phyloP scores from a whole-genome alignment of 2,888 invertebrate species.

The Mongoloraphidia duomilia region DNA sequence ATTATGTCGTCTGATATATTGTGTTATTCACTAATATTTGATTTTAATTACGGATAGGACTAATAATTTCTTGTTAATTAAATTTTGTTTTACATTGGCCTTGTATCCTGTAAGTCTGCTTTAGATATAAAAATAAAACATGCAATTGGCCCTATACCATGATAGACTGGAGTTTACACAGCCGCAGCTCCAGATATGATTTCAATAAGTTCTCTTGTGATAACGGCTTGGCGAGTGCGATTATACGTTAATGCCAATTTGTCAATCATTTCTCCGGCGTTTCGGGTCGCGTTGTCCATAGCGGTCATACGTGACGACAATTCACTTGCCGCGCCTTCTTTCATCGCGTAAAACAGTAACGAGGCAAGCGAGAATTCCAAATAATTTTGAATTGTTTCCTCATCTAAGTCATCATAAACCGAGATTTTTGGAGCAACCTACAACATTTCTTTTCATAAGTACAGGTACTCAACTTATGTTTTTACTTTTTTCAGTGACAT shows the following conservation, averaged over 20 bases:
- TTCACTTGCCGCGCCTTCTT: slow-evolving; percentile 87
- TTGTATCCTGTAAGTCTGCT: too few species aligned
- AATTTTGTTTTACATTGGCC: too few species aligned
- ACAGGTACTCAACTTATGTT: too few species aligned
- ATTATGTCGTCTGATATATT: too few species aligned
- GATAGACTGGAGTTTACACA: slow-evolving; percentile 27
- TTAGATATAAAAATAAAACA: too few species aligned
- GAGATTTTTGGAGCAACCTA: slow-evolving; percentile 67
- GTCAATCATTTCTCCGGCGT: slow-evolving; percentile 95
- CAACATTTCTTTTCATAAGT: slow-evolving; percentile 20
- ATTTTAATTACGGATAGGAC: too few species aligned
- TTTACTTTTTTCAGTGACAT: too few species aligned
- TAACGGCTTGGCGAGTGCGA: slow-evolving; percentile 88
- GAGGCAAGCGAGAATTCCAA: slow-evolving; percentile 89
- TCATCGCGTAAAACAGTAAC: slow-evolving; percentile 78
- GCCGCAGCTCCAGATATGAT: slow-evolving; percentile 92
- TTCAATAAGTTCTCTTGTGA: slow-evolving; percentile 85
- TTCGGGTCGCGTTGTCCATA: slow-evolving; percentile 95
- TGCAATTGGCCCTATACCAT: too few species aligned
- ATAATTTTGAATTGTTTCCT: slow-evolving; percentile 81
- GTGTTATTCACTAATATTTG: too few species aligned
- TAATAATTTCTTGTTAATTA: too few species aligned
- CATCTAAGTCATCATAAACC: slow-evolving; percentile 86
- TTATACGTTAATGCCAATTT: slow-evolving; percentile 86
- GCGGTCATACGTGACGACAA: slow-evolving; percentile 94